Percentiles rank a stretch among this genome's conserved stretches.
phyloP scores from a whole-genome alignment of 1,140 invertebrate genomes.

The Macrotrachela quadricornifera region DNA sequence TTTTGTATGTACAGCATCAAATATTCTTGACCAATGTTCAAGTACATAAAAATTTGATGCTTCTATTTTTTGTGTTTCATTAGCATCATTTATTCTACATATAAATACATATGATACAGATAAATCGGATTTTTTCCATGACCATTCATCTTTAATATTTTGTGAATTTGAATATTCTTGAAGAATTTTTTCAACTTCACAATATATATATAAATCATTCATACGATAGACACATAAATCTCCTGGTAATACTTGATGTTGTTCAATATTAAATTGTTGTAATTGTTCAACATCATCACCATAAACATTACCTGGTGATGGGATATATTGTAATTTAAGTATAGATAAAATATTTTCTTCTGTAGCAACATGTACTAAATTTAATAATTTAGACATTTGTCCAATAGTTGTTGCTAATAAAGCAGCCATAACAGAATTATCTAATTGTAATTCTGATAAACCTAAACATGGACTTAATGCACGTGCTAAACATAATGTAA shows the following conservation, averaged over 20 bases:
- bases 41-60: slow-evolving; percentile 4
- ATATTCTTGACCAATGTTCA: slow-evolving; percentile 8
- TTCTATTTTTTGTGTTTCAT: neutral
- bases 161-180: neutral
- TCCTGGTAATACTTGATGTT: neutral
- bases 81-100: neutral
- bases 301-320: slow-evolving; percentile 3
- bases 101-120: too few species aligned
- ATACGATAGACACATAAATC: slow-evolving; percentile 6
- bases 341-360: slow-evolving; percentile 9
- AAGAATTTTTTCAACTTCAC: neutral
- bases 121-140: too few species aligned
- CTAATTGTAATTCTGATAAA: neutral
- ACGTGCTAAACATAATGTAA: slow-evolving; percentile 4
- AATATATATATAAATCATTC: slow-evolving; percentile 2
- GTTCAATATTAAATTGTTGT: neutral
- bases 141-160: neutral
- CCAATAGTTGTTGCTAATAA: slow-evolving; percentile 1
- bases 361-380: slow-evolving; percentile 5
- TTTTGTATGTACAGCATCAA: slow-evolving; percentile 3
- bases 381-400: slow-evolving; percentile 1
- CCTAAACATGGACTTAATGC: neutral
- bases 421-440: slow-evolving; percentile 1
- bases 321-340: slow-evolving; percentile 7
- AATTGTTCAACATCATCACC: slow-evolving; percentile 5